Evolutionary conservation across 2,797 vertebrate genomes (phyloP).

Genomic region (Sebastes dallii): DNA sequence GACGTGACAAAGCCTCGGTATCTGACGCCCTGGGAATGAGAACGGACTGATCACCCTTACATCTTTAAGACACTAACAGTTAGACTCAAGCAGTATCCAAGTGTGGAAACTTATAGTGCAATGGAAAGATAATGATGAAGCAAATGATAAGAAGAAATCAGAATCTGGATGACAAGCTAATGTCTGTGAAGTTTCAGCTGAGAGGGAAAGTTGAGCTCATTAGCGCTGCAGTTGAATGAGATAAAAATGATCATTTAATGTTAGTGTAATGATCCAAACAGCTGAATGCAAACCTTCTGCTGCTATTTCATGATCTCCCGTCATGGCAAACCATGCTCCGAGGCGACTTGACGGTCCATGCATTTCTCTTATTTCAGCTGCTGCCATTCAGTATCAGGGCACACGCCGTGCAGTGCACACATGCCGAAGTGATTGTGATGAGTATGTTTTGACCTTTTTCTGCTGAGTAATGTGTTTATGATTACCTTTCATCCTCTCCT

Average conservation of each 20-base stretch:
- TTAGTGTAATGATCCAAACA: slow-evolving; percentile 52
- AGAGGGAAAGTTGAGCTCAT: slow-evolving; percentile 41
- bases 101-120: not conserved
- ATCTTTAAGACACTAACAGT: not conserved
- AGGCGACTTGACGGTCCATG: slow-evolving; percentile 49
- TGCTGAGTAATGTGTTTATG: slow-evolving; percentile 21
- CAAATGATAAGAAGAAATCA: slow-evolving; percentile 20
- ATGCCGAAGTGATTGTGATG: slow-evolving; percentile 42
- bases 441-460: slow-evolving; percentile 43
- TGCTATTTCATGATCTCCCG: slow-evolving; percentile 16
- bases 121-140: slow-evolving; percentile 20
- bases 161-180: slow-evolving; percentile 20
- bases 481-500: slow-evolving; percentile 20
- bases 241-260: slow-evolving; percentile 56
- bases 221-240: slow-evolving; percentile 36
- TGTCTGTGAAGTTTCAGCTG: slow-evolving; percentile 36
- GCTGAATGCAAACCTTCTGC: slow-evolving; percentile 13
- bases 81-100: slow-evolving; percentile 18
- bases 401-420: slow-evolving; percentile 51
- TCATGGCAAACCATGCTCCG: slow-evolving; percentile 49
- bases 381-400: not conserved
- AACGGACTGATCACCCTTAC: not conserved
- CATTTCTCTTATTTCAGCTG: slow-evolving; percentile 26
- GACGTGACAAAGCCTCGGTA: not conserved
- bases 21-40: not conserved